Conservation (phyloP, 2,888 invertebrate species). For the Limnephilus rhombicus region DNA sequence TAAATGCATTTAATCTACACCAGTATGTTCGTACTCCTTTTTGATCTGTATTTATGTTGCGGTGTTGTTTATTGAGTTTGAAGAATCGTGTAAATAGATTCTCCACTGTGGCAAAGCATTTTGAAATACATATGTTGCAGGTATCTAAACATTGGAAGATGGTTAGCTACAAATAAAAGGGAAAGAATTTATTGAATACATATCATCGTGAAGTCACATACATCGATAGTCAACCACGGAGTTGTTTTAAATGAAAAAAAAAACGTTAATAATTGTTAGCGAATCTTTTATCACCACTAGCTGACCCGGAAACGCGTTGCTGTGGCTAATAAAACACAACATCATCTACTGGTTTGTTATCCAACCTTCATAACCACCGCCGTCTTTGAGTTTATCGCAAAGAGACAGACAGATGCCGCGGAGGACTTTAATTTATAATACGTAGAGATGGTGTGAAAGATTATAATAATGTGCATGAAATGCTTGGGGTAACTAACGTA, state of each 20-base stretch:
- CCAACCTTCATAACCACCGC: too few species aligned
- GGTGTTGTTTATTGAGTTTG: neutral
- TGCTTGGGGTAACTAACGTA: too few species aligned
- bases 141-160: neutral
- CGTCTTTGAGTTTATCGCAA: too few species aligned
- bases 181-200: neutral
- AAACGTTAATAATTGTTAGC: too few species aligned
- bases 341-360: too few species aligned
- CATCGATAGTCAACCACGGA: neutral
- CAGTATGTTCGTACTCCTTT: neutral
- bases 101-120: neutral
- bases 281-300: too few species aligned
- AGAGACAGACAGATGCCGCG: too few species aligned
- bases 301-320: too few species aligned
- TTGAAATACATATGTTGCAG: neutral
- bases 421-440: too few species aligned
- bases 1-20: neutral
- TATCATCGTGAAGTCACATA: neutral
- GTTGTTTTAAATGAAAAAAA: neutral
- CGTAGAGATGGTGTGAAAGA: too few species aligned
- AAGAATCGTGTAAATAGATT: neutral
- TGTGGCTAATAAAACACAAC: too few species aligned
- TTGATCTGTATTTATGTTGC: neutral
- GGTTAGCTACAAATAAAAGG: neutral
- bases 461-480: too few species aligned